phyloP scores from a whole-genome alignment of 2,113 vertebrate genomes.

The Rattus norvegicus region DNA sequence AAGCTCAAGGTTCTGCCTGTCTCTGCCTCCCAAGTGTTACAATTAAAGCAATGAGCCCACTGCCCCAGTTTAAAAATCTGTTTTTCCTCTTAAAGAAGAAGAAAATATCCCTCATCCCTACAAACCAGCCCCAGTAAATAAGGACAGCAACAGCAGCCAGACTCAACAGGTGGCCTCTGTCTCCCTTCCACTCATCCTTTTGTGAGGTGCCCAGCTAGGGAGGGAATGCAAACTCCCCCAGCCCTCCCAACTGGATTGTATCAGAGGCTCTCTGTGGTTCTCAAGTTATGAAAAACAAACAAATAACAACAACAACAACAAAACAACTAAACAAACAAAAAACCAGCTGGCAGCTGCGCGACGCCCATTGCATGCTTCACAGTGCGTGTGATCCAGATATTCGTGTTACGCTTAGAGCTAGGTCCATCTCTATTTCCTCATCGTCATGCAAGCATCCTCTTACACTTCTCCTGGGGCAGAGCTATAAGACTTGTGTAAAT shows the following conservation, averaged over 20 bases:
- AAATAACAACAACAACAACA: too few relatives aligned
- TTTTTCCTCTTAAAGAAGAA: not conserved
- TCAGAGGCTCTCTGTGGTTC: not conserved
- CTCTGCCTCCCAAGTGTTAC: too few relatives aligned
- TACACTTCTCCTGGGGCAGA: conserved; percentile 70
- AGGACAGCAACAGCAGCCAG: not conserved
- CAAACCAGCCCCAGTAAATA: not conserved
- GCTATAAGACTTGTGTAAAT: conserved; percentile 59
- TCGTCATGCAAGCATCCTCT: conserved; percentile 32
- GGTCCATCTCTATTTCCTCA: conserved; percentile 63
- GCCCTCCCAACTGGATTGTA: not conserved
- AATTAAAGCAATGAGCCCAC: too few relatives aligned
- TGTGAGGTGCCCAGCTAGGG: not conserved
- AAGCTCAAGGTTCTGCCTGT: too few relatives aligned
- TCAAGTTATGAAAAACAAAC: not conserved
- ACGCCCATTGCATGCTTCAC: conserved; percentile 80
- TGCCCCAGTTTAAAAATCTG: too few relatives aligned
- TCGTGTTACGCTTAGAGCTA: conserved; percentile 73
- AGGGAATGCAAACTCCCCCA: not conserved
- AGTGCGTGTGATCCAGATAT: conserved; percentile 78
- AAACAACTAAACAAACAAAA: conserved; percentile 57
- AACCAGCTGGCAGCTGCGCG: conserved; percentile 74
- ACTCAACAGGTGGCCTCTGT: too few relatives aligned
- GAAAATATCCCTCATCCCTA: not conserved
- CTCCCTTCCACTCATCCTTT: not conserved